Evolutionary conservation across 2,888 invertebrate genomes (phyloP).

Genomic region (Iphiclides podalirius): DNA sequence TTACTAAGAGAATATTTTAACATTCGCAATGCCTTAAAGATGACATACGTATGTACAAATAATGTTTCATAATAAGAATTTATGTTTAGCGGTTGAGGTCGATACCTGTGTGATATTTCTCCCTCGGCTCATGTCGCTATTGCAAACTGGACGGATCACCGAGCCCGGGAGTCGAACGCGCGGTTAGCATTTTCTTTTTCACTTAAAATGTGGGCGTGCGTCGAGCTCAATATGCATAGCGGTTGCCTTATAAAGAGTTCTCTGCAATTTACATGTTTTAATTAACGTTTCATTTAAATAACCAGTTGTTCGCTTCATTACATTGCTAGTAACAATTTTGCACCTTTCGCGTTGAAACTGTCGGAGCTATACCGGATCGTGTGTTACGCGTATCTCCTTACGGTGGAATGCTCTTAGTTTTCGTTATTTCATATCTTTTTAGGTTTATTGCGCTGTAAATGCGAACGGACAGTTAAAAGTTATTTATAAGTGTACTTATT

Average conservation of each 20-base stretch:
- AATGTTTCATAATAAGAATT: no score
- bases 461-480: no score
- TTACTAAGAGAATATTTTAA: no score
- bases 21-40: no score
- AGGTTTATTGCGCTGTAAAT: no score
- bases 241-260: constrained; percentile 14
- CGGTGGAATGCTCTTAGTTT: not conserved
- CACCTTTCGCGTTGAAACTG: constrained; percentile 15
- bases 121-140: not conserved
- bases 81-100: no score
- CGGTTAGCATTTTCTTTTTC: constrained; percentile 16
- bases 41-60: no score
- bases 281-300: constrained; percentile 31
- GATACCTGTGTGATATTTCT: not conserved
- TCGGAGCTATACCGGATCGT: constrained; percentile 2
- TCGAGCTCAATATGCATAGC: constrained; percentile 17
- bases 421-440: not conserved
- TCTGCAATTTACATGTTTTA: constrained; percentile 32
- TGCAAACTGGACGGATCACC: constrained; percentile 1
- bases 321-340: constrained; percentile 17
- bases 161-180: constrained; percentile 6
- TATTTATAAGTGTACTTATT: not conserved
- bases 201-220: constrained; percentile 12
- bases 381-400: not conserved
- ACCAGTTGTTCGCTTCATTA: constrained; percentile 26